Evolutionary conservation across 2,113 vertebrate genomes (phyloP).

Genomic region (Merops nubicus): DNA sequence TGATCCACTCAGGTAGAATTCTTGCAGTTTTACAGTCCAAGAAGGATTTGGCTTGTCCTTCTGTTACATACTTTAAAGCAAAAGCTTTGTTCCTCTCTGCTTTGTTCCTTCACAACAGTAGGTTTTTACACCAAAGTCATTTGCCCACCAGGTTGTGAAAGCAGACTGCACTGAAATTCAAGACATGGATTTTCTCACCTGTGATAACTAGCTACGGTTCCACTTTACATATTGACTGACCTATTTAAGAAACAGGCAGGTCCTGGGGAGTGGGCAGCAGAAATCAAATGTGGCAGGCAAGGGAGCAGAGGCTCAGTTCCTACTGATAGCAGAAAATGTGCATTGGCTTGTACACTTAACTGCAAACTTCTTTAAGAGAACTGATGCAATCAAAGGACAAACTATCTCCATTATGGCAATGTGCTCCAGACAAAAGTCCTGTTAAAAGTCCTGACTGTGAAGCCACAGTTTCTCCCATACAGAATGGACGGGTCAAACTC

Average conservation of each 20-base stretch:
- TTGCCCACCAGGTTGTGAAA: conserved; percentile 14
- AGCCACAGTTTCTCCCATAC: not conserved
- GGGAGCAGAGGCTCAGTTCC: not conserved
- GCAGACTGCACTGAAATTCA: conserved; percentile 19
- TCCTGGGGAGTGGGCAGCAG: not conserved
- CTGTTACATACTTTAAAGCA: not conserved
- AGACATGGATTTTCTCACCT: not conserved
- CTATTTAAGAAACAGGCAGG: conserved; percentile 13
- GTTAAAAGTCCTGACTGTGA: not conserved
- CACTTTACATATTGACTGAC: conserved; percentile 46
- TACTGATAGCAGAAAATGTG: not conserved
- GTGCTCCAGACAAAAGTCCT: not conserved
- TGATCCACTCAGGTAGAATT: not conserved
- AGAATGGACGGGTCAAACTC: not conserved
- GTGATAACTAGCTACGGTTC: not conserved
- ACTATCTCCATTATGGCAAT: not conserved
- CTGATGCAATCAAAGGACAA: not conserved
- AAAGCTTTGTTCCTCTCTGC: not conserved
- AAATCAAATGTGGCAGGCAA: not conserved
- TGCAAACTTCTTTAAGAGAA: not conserved
- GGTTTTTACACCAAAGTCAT: conserved; percentile 1
- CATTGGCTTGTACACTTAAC: not conserved
- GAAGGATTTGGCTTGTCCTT: not conserved
- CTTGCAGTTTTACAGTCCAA: not conserved
- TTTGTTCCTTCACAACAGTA: conserved; percentile 58